Percentiles rank a stretch among this genome's conserved stretches.
phyloP scores from a whole-genome alignment of 2,113 vertebrate genomes.

The Polypterus bichir region DNA sequence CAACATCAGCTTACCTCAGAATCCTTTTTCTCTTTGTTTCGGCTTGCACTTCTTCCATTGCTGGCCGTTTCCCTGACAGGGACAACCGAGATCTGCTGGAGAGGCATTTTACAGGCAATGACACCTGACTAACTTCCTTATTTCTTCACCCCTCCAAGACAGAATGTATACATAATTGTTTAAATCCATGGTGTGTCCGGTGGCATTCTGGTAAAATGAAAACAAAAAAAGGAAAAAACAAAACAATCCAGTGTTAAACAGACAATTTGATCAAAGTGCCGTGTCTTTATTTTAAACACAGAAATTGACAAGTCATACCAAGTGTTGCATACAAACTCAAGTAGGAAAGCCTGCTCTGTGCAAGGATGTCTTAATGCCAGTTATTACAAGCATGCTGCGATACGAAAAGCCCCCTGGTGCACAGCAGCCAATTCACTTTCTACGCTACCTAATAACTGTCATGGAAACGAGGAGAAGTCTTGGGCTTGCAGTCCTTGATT shows the following conservation, averaged over 20 bases:
- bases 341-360: slow-evolving; percentile 25
- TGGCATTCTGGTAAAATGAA: slow-evolving; percentile 38
- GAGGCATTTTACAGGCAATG: slow-evolving; percentile 63
- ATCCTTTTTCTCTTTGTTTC: slow-evolving; percentile 72
- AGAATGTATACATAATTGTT: slow-evolving; percentile 52
- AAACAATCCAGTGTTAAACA: background rate
- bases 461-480: slow-evolving; percentile 53
- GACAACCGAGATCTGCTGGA: slow-evolving; percentile 82
- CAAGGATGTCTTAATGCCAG: slow-evolving; percentile 30
- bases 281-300: no score
- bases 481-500: slow-evolving; percentile 45
- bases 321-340: slow-evolving; percentile 17
- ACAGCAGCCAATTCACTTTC: slow-evolving; percentile 51
- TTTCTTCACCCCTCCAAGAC: slow-evolving; percentile 44
- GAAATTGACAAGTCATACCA: no score
- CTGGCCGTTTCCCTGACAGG: slow-evolving; percentile 57
- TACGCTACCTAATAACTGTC: slow-evolving; percentile 58
- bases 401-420: slow-evolving; percentile 33
- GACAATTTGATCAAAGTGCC: no score
- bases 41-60: slow-evolving; percentile 63
- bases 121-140: slow-evolving; percentile 42
- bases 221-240: slow-evolving; percentile 25
- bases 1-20: slow-evolving; percentile 57
- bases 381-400: slow-evolving; percentile 30
- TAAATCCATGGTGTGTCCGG: slow-evolving; percentile 54